Conservation (phyloP, 2,797 vertebrate species). For the Brachyrhaphis roseni region DNA sequence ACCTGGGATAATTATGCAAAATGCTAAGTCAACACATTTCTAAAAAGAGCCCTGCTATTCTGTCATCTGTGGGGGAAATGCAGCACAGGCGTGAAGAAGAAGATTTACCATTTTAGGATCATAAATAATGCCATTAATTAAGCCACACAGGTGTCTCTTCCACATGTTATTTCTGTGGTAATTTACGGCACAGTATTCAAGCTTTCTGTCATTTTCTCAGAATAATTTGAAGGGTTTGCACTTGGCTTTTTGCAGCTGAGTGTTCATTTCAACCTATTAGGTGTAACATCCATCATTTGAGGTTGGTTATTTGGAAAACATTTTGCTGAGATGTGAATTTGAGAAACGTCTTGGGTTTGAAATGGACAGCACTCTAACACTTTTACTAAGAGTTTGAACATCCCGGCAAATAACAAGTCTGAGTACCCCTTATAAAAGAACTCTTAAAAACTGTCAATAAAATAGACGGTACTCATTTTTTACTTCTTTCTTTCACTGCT, state of each 20-base stretch:
- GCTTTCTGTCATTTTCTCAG: not conserved
- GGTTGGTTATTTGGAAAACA: not conserved
- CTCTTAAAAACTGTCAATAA: not conserved
- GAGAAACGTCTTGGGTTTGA: not conserved
- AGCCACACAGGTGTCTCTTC: slow-evolving; percentile 39
- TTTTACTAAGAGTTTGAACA: not conserved
- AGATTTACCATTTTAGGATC: slow-evolving; percentile 11
- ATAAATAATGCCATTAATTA: slow-evolving; percentile 38
- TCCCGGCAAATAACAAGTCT: not conserved
- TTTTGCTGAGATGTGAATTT: not conserved
- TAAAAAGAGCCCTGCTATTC: slow-evolving; percentile 5
- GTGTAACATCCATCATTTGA: not conserved
- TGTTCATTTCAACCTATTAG: not conserved
- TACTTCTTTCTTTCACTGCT: not conserved
- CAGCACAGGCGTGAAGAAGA: slow-evolving; percentile 28
- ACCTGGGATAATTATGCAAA: slow-evolving; percentile 36
- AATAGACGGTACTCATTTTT: not conserved
- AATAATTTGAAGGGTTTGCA: not conserved
- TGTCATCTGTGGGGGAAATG: slow-evolving; percentile 5
- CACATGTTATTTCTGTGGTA: slow-evolving; percentile 17
- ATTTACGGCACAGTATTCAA: not conserved
- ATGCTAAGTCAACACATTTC: slow-evolving; percentile 35
- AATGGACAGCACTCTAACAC: not conserved
- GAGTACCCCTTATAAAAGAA: not conserved
- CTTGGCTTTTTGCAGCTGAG: not conserved